Evolutionary conservation across 64 coral and sea anemone species (phyloP).

Genomic region (Orbicella faveolata): DNA sequence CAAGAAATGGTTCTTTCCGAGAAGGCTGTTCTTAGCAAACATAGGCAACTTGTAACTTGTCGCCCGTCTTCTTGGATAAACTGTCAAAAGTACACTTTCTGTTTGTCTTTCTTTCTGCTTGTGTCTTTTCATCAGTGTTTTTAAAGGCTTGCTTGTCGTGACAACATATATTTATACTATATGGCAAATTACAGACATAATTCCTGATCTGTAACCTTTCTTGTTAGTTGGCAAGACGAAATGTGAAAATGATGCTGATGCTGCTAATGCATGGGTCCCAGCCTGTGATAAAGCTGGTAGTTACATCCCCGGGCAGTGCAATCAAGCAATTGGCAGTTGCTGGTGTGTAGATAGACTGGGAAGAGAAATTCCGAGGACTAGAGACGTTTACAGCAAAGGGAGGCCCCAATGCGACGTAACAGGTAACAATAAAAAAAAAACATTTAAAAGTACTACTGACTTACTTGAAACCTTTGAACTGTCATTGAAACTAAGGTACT

Average conservation of each 20-base stretch:
- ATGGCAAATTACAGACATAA: neutral
- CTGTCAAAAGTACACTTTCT: no score
- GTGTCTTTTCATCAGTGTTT: no score
- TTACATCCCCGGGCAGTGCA: slow-evolving; percentile 33
- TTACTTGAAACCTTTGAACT: no score
- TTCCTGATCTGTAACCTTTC: neutral
- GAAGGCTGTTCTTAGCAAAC: no score
- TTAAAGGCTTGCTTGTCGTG: no score
- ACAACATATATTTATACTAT: no score
- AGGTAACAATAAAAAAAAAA: neutral
- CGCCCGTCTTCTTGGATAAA: no score
- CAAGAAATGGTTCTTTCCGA: no score
- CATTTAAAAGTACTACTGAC: no score
- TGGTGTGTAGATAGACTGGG: slow-evolving; percentile 67
- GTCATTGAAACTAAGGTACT: no score
- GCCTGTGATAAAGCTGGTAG: slow-evolving; percentile 18
- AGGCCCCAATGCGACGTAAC: slow-evolving; percentile 16
- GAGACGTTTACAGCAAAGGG: slow-evolving; percentile 6
- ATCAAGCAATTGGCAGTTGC: slow-evolving; percentile 35
- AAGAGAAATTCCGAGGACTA: slow-evolving; percentile 54
- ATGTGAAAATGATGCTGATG: slow-evolving; percentile 12
- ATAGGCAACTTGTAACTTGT: no score
- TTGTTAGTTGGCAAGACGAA: slow-evolving; percentile 13
- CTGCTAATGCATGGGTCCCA: neutral
- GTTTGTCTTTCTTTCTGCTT: no score